Evolutionary conservation across 2,797 vertebrate genomes (phyloP).

Genomic region (Dicrostonyx torquatus): DNA sequence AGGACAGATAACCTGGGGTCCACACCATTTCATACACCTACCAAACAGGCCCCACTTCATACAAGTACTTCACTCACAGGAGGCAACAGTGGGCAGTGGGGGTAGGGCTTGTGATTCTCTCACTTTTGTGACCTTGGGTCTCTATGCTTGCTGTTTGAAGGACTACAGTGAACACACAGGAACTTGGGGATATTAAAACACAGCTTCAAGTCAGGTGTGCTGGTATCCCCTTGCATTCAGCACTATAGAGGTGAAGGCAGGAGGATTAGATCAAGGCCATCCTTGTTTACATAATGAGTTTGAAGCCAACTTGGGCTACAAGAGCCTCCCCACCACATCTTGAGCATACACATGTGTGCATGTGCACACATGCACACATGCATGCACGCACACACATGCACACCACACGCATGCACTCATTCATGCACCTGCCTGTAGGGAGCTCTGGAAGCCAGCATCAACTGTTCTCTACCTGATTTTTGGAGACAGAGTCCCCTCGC

Average conservation of each 20-base stretch:
- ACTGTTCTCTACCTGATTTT: not conserved
- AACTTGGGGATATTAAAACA: not conserved
- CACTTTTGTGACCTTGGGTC: not conserved
- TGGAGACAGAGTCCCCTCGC: not conserved
- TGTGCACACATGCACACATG: not conserved
- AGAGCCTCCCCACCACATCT: not conserved
- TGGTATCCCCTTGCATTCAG: not conserved
- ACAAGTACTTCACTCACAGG: not conserved
- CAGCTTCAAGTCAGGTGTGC: not conserved
- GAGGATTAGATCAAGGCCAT: not conserved
- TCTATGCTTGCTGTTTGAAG: not conserved
- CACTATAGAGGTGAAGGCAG: not conserved
- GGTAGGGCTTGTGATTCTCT: accelerated
- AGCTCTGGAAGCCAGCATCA: not conserved
- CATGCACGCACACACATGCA: not conserved
- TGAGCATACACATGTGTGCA: no score
- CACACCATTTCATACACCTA: not conserved
- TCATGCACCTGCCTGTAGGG: not conserved
- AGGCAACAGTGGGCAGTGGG: not conserved
- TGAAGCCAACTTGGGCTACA: not conserved
- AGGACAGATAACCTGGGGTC: not conserved
- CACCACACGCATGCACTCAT: not conserved
- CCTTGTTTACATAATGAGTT: not conserved
- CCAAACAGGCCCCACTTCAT: no score
- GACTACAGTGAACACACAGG: not conserved